Conservation (phyloP, 2,888 invertebrate species). For the Orchesella flavescens region DNA sequence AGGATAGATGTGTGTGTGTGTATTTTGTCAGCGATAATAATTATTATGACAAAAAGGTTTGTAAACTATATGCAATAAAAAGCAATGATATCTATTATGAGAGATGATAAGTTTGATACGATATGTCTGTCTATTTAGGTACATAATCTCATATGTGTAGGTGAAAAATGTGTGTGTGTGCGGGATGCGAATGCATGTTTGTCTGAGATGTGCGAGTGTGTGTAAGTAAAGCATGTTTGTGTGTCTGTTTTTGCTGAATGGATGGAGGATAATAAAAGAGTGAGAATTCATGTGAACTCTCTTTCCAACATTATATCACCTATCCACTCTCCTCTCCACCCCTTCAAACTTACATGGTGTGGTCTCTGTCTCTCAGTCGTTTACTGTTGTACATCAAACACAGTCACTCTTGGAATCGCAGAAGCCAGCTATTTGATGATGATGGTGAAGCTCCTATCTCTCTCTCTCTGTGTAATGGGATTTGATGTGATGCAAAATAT, state of each 20-base stretch:
- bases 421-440: background rate
- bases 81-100: background rate
- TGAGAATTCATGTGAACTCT: background rate
- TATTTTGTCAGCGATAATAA: background rate
- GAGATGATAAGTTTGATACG: background rate
- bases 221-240: background rate
- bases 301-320: background rate
- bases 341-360: conserved; percentile 16
- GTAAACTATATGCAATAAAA: too few relatives aligned
- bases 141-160: background rate
- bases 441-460: too few relatives aligned
- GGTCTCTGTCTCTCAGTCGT: conserved; percentile 3
- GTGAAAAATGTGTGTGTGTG: conserved; percentile 8
- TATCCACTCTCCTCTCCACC: conserved; percentile 35
- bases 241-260: background rate
- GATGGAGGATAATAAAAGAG: background rate
- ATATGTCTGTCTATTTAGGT: too few relatives aligned
- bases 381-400: conserved; percentile 1
- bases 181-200: background rate
- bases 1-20: background rate
- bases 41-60: too few relatives aligned
- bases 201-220: background rate
- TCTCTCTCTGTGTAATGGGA: background rate
- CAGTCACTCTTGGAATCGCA: background rate
- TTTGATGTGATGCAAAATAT: too few relatives aligned